These are phyloP conservation scores for Dreissena rostriformis DNA, from an alignment of 1,140 invertebrate genomes.

Conservation along the genomic window DNA sequence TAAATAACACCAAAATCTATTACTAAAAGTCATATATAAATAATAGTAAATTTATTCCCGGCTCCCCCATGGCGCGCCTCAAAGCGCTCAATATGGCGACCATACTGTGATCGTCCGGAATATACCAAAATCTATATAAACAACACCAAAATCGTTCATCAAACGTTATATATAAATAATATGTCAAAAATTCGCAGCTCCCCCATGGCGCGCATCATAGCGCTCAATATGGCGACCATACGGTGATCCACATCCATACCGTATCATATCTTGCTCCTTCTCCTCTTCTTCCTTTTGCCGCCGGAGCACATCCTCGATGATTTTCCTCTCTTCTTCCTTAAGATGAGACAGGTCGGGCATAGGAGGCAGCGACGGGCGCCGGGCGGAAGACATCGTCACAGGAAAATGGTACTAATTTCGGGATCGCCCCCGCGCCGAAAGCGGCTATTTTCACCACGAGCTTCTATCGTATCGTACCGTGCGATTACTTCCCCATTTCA, in stretches of 20 bases:
- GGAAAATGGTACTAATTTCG: slow-evolving; percentile 17
- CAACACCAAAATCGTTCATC: not conserved
- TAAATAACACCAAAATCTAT: not conserved
- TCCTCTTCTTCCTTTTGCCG: slow-evolving; percentile 98
- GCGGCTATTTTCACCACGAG: not conserved
- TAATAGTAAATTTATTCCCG: not conserved
- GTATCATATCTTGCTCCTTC: slow-evolving; percentile 86
- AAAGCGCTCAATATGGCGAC: slow-evolving; percentile 54
- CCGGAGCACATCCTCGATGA: slow-evolving; percentile 98
- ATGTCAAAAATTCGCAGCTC: not conserved
- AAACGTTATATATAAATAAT: not conserved
- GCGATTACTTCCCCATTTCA: not conserved
- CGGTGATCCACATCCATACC: slow-evolving; percentile 62
- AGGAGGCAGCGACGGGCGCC: slow-evolving; percentile 78
- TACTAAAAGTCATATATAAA: not conserved
- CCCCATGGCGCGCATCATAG: slow-evolving; percentile 28
- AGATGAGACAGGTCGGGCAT: slow-evolving; percentile 98
- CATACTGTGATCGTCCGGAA: not conserved
- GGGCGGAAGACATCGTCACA: slow-evolving; percentile 60
- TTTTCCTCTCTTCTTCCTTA: slow-evolving; percentile 97
- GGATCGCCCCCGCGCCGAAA: slow-evolving; percentile 38
- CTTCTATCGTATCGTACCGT: not conserved
- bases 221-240: slow-evolving; percentile 53
- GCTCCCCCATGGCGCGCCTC: slow-evolving; percentile 33
- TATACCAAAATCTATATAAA: not conserved